These are phyloP conservation scores for Parascotia fuliginaria DNA, from an alignment of 2,888 invertebrate genomes.

Conservation along the genomic window DNA sequence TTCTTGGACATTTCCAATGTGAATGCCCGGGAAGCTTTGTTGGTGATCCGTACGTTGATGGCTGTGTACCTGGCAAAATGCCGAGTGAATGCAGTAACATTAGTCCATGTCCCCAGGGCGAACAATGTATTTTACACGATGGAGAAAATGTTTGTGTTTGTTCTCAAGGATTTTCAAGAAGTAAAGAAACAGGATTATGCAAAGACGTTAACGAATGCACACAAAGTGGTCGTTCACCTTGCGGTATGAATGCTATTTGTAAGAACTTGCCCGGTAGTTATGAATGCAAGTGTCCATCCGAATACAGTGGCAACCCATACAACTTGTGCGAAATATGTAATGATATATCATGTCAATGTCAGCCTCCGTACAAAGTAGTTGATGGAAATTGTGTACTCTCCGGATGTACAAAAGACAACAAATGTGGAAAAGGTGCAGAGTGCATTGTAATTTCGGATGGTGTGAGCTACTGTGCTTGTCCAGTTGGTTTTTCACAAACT, in stretches of 20 bases:
- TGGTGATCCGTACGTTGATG: conserved; percentile 92
- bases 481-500: conserved; percentile 92
- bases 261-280: conserved; percentile 97
- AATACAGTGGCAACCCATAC: conserved; percentile 96
- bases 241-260: conserved; percentile 95
- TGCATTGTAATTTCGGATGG: conserved; percentile 96
- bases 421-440: conserved; percentile 94
- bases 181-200: conserved; percentile 90
- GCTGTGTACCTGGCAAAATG: conserved; percentile 88
- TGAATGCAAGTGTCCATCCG: conserved; percentile 95
- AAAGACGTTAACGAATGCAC: conserved; percentile 95
- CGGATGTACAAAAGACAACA: conserved; percentile 92
- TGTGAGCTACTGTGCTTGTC: conserved; percentile 97
- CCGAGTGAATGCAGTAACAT: conserved; percentile 90
- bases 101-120: conserved; percentile 93
- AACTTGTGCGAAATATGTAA: conserved; percentile 94
- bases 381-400: conserved; percentile 94
- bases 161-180: conserved; percentile 93
- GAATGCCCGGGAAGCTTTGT: conserved; percentile 93
- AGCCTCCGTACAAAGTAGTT: conserved; percentile 93
- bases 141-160: conserved; percentile 95
- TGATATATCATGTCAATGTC: conserved; percentile 93
- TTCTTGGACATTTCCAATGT: conserved; percentile 94
- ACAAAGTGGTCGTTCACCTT: conserved; percentile 91
- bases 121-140: conserved; percentile 93